Evolutionary conservation across 2,797 vertebrate genomes (phyloP), one percentile per base, ranked within the genome.

Genomic region (Cichlasoma orientale): DNA sequence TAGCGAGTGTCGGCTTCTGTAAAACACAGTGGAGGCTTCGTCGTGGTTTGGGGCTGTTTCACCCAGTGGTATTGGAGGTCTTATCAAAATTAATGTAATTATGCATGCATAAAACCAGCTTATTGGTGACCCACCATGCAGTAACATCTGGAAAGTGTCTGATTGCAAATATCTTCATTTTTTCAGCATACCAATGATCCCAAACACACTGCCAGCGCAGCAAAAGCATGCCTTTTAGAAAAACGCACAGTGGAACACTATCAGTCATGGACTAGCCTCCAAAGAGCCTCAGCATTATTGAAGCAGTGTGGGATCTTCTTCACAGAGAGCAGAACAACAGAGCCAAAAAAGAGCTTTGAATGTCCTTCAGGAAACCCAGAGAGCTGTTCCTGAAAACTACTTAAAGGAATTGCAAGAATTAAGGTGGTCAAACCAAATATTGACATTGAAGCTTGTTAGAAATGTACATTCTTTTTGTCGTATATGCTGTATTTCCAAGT

Each of bases 261-360:
- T 21, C 0, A n/a, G 57, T 36, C 0, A n/a, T 21, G 31, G 7
- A 0, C 5, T 18, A 5, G 47, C 47, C 56, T 59, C 11, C 31
- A 5, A 1, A 59, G 12, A 44, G 38, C 38, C 38, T 41, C 38
- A 41, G 13, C 12, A 5, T 4, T 14, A 5, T 5, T 41, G 38
- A 41, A 14, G 4, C 13, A 41, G 12, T 14, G 12, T 41, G 38
- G 38, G 38, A 38, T 41, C 31, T 13, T 4, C 11, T 31, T 58
- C 5, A 0, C 56, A 21, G 19, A 36, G 33, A 36, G 12, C 3
- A 0, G 0, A 58, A 58, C 44, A 50, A 18, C 57, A 4, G 29
- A 33, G 33, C 12, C 38, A 5, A 41, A 41, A 4, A 1, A 41
- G 12, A 12, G 11, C 38, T 13, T 12, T 41, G 12, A 41, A 13